These are phyloP conservation scores for Acronicta alni DNA, from an alignment of 2,888 invertebrate species.

Conservation along the genomic window DNA sequence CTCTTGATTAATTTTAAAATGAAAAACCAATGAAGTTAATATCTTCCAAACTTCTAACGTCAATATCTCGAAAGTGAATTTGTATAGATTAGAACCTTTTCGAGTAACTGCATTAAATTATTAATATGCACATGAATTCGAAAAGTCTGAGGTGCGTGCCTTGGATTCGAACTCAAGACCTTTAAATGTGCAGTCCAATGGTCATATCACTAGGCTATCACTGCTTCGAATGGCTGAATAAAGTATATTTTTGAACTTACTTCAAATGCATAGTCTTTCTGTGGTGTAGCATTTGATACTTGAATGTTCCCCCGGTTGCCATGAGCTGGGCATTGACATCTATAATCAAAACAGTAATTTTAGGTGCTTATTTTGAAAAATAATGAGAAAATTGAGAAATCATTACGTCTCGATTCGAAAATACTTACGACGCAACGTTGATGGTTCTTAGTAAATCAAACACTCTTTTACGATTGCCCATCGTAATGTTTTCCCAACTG, in stretches of 20 bases:
- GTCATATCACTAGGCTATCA: too few relatives aligned
- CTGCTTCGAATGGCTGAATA: too few relatives aligned
- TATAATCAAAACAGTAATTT: conserved; percentile 68
- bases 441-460: conserved; percentile 91
- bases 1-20: too few relatives aligned
- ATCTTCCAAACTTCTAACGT: too few relatives aligned
- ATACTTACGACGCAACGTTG: conserved; percentile 91
- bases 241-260: conserved; percentile 73
- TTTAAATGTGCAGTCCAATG: too few relatives aligned
- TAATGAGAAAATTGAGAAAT: conserved; percentile 5
- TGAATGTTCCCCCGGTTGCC: conserved; percentile 88
- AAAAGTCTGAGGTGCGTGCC: too few relatives aligned
- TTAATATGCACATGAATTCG: too few relatives aligned
- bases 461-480: conserved; percentile 87
- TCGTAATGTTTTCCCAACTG: conserved; percentile 48
- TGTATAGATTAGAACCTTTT: too few relatives aligned
- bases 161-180: too few relatives aligned
- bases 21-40: too few relatives aligned
- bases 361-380: conserved; percentile 1
- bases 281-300: conserved; percentile 84
- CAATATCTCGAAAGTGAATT: too few relatives aligned
- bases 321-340: conserved; percentile 94
- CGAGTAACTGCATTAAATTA: too few relatives aligned
- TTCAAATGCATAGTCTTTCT: conserved; percentile 95
- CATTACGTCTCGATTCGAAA: not conserved